Percentiles rank a stretch among this genome's conserved stretches.
phyloP scores from a whole-genome alignment of 1,140 invertebrate species.

The Zophobas morio region DNA sequence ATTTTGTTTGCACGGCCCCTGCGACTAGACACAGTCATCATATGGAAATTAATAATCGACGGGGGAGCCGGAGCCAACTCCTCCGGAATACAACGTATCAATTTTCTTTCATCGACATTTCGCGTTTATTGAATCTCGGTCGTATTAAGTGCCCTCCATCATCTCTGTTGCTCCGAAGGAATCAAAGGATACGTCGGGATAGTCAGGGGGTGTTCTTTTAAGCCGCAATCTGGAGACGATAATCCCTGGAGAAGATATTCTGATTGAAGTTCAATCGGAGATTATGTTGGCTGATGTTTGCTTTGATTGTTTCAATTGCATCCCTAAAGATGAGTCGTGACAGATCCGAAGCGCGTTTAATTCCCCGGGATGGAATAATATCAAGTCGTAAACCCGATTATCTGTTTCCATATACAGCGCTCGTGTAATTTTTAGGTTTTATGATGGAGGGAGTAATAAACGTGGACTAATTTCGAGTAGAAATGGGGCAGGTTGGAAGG shows the following conservation, averaged over 20 bases:
- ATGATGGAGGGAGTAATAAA: slow-evolving; percentile 14
- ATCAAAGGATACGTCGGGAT: neutral
- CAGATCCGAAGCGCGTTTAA: slow-evolving; percentile 19
- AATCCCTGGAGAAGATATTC: slow-evolving; percentile 37
- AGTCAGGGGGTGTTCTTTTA: slow-evolving; percentile 24
- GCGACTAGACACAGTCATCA: no score
- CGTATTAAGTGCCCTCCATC: slow-evolving; percentile 12
- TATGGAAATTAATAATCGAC: no score
- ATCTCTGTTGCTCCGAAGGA: neutral
- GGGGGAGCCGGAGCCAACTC: no score
- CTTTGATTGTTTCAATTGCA: slow-evolving; percentile 28
- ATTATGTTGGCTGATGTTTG: slow-evolving; percentile 22
- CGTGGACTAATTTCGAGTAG: slow-evolving; percentile 10
- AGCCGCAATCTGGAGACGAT: slow-evolving; percentile 21
- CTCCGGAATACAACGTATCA: neutral
- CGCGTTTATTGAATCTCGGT: slow-evolving; percentile 25
- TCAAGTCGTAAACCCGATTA: slow-evolving; percentile 23
- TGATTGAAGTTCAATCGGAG: slow-evolving; percentile 35
- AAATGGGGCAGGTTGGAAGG: no score
- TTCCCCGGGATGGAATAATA: slow-evolving; percentile 30
- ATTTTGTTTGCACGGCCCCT: no score
- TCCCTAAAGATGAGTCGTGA: slow-evolving; percentile 31
- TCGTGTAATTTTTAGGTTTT: slow-evolving; percentile 28
- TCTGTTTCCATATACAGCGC: slow-evolving; percentile 21
- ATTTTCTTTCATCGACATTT: slow-evolving; percentile 22